Base-by-base conservation (phyloP, 30 jellyfish, hydroid and myxozoan species). In the Pseudorhiza aurosa region DNA sequence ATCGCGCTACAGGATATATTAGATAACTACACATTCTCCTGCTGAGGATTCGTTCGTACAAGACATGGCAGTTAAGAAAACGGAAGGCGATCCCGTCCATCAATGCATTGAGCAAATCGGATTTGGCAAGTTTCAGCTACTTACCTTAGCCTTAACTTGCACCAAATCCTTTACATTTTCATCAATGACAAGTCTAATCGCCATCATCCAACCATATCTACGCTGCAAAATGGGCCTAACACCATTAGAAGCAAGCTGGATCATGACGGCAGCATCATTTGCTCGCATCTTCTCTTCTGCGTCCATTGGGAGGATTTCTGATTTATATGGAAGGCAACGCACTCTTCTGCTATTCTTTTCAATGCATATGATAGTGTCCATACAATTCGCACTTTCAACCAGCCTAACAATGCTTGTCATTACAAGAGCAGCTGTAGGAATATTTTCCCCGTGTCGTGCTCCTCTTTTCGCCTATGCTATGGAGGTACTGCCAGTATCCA, bases 401-500 rank as follows among this genome's bases (percentile, higher is more conserved):
- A 68, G 82, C 45, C 18, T 11, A 15, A 21, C 36, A 15, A 44
- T 68, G 65, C 15, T 68, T 44, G 24, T 46, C 37, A 42, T 68
- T 22, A 68, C 62, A 44, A 44, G 65, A 25, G 24, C 45, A 24
- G 51, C 45, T 12, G 21, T 42, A 8, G 65, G 82, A 14, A 14
- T 68, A 8, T 31, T 26, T n/a, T 68, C 43, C 8, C 35, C 51
- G 11, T 18, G 49, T 12, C 22, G 31, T 8, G 21, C 24, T 31
- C 30, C 43, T 14, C 14, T 40, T 4, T 37, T 28, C 24, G 10
- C 82, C 14, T 68, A 68, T 19, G 65, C 67, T 6, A n/a, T 68
- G 46, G 82, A 68, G 30, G 19, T 43, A 15, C 35, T 68, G 44
- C 82, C 82, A 9, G 25, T 68, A n/a, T 28, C 51, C 7, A 68